These are phyloP conservation scores for Atlantisia rogersi DNA, from an alignment of 2,113 vertebrate species.

Conservation along the genomic window DNA sequence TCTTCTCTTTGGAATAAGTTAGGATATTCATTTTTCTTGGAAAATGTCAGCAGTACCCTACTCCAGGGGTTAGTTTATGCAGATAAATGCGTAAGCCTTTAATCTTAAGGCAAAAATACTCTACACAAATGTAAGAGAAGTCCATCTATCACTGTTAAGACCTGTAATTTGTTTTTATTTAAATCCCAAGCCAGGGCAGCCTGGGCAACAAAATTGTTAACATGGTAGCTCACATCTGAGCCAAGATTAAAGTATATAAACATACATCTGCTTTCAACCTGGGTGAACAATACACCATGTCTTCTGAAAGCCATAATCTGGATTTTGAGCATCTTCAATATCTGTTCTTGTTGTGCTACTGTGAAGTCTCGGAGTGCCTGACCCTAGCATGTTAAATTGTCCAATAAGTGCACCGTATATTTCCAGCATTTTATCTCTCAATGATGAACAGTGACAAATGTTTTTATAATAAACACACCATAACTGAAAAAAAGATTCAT, in stretches of 20 bases:
- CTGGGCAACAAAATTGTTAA: conserved; percentile 72
- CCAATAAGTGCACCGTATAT: background rate
- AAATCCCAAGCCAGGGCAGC: conserved; percentile 79
- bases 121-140: conserved; percentile 79
- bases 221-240: conserved; percentile 71
- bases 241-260: conserved; percentile 71
- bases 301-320: conserved; percentile 31
- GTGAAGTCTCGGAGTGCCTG: conserved; percentile 26
- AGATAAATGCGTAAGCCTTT: conserved; percentile 85
- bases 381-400: conserved; percentile 8
- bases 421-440: conserved; percentile 50
- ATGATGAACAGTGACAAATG: conserved; percentile 56
- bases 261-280: conserved; percentile 51
- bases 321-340: conserved; percentile 18
- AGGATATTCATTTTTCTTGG: conserved; percentile 96
- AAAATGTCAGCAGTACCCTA: conserved; percentile 90
- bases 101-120: conserved; percentile 82
- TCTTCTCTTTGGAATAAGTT: conserved; percentile 91
- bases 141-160: conserved; percentile 87
- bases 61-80: conserved; percentile 89
- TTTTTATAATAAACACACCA: conserved; percentile 46
- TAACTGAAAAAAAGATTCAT: conserved; percentile 18
- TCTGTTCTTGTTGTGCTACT: conserved; percentile 25
- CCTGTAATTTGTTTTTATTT: conserved; percentile 86
- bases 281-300: conserved; percentile 27